Evolutionary conservation across 2,113 vertebrate species (phyloP).

Genomic region (Desmodus rotundus): DNA sequence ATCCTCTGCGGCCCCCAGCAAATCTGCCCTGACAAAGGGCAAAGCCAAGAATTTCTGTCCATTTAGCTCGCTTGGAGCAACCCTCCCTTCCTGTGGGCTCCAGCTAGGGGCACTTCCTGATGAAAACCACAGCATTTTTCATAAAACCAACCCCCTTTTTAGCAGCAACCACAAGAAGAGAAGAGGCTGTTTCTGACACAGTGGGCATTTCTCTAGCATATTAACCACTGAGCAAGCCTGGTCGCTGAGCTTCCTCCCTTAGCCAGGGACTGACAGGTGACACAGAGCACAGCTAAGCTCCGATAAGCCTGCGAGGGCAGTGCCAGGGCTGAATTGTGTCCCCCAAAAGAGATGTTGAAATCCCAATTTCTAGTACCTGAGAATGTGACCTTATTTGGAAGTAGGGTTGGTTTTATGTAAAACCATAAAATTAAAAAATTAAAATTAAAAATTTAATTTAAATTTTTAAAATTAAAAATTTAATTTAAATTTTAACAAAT

Average conservation of each 20-base stretch:
- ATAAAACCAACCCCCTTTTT: slow-evolving; percentile 44
- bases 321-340: background rate
- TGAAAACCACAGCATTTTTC: slow-evolving; percentile 64
- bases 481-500: no score
- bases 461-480: no score
- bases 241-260: background rate
- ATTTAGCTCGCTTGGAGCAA: background rate
- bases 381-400: background rate
- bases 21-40: background rate
- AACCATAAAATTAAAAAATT: no score
- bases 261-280: background rate
- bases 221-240: background rate
- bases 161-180: slow-evolving; percentile 61
- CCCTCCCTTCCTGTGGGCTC: background rate
- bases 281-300: background rate
- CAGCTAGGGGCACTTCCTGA: slow-evolving; percentile 48
- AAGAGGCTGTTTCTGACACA: slow-evolving; percentile 51
- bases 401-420: no score
- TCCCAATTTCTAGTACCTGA: background rate
- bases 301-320: background rate
- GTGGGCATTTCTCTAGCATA: slow-evolving; percentile 36
- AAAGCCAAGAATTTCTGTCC: background rate
- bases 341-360: background rate
- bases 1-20: background rate
- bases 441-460: no score